Evolutionary conservation across 2,113 vertebrate genomes (phyloP), one percentile per base, ranked within the genome.

Genomic region (Phalacrocorax pelagicus): DNA sequence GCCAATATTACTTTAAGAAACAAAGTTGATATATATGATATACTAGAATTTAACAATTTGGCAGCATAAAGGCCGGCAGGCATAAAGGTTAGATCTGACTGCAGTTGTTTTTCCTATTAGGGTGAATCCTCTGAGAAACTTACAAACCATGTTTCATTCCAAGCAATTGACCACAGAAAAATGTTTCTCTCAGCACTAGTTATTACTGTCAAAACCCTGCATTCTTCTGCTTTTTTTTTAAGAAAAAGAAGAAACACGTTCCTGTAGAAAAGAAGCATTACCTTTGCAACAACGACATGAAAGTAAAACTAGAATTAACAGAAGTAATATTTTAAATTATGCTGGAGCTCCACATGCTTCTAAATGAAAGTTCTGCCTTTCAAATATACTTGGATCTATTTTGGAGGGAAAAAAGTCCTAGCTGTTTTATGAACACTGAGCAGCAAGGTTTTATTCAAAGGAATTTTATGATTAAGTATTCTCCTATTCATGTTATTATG

Each of bases 351-450:
- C 6, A 12, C 11, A 27, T 20, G 12, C 4, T 83, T 77, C 32
- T 67, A 84, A 85, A 69, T 74, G 0, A 29, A 92, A 79, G 5
- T 36, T 84, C 34, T 47, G n/a, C 10, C 32, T 70, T 81, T 67
- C 20, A 57, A 78, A 77, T 52, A 23, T 19, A 57, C 15, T 78
- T 29, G 7, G 67, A 61, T 58, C 58, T 0, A 36, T 36, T 44
- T 44, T 3, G 0, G 12, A 6, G 10, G 2, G 2, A 2, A 2
- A 8, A 15, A 16, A 10, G 11, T 2, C 4, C 5, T 34, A 19
- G 6, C 6, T 65, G 3, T 61, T 47, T 65, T 4, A 80, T 22
- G 30, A 66, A 61, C 10, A 51, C 10, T 18, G 5, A 79, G 32
- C 40, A 63, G 23, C 38, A 89, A 70, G 26, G 20, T 26, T 86